Conservation (phyloP, 2,888 invertebrate species). For the Chloromyia formosa region DNA sequence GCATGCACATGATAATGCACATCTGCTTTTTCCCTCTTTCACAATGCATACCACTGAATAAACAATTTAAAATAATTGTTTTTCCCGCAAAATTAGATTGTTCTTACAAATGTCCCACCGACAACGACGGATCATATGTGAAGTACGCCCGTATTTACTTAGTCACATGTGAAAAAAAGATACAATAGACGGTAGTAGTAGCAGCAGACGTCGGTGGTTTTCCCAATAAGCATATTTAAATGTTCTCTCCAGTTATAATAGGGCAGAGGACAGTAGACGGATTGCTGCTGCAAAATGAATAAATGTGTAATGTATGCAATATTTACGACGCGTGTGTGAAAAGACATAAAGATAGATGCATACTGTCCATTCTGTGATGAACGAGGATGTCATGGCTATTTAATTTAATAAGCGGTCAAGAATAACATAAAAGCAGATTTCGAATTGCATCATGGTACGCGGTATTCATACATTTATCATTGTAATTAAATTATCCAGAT, state of each 20-base stretch:
- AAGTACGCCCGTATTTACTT: constrained; percentile 12
- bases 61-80: constrained; percentile 32
- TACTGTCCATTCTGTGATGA: not conserved
- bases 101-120: not conserved
- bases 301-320: not conserved
- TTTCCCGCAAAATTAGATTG: constrained; percentile 33
- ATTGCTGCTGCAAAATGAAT: not conserved
- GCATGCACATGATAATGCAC: not conserved
- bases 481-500: not conserved
- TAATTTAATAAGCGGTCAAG: constrained; percentile 4
- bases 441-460: not conserved
- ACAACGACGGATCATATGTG: constrained; percentile 9
- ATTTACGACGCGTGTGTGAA: not conserved
- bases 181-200: not conserved
- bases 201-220: not conserved
- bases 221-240: constrained; percentile 12
- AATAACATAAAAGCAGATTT: not conserved
- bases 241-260: not conserved
- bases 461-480: not conserved
- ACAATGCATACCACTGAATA: constrained; percentile 3
- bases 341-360: not conserved
- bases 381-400: constrained; percentile 16
- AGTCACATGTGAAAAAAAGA: constrained; percentile 2
- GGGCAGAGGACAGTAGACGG: too few relatives aligned
- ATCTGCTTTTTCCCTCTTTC: not conserved